Evolutionary conservation across 2,888 invertebrate species (phyloP).

Genomic region (Philonicus albiceps): DNA sequence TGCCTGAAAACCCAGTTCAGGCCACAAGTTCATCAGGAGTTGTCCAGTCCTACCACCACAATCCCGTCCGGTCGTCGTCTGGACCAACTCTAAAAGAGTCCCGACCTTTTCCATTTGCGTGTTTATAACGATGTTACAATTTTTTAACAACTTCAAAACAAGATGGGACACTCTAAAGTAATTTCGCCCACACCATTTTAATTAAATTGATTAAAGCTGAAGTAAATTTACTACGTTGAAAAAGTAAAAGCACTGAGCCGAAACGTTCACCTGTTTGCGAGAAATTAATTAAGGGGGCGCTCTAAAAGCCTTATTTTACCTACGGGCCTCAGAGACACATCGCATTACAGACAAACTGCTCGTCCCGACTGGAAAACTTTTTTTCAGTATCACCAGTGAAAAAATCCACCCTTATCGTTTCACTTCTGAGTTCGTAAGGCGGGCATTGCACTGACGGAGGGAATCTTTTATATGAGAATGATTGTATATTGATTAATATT

Average conservation of each 20-base stretch:
- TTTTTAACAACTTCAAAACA: not conserved
- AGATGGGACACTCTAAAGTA: not conserved
- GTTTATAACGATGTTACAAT: not conserved
- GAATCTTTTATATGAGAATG: slow-evolving; percentile 33
- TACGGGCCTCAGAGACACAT: not conserved
- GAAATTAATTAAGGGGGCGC: not conserved
- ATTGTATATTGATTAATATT: slow-evolving; percentile 38
- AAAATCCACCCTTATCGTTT: not conserved
- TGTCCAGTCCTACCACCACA: not conserved
- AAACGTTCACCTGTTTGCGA: not conserved
- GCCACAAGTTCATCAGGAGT: not conserved
- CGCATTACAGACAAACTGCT: not conserved
- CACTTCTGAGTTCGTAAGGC: not conserved
- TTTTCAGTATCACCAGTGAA: not conserved
- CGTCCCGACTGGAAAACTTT: not conserved
- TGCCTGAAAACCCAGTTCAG: not conserved
- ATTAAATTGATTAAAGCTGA: not conserved
- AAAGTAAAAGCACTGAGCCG: not conserved
- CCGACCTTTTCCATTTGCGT: not conserved
- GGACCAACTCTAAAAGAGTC: not conserved
- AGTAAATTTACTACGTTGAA: not conserved
- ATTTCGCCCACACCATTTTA: not conserved
- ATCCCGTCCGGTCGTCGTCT: not conserved
- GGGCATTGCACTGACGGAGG: slow-evolving; percentile 26
- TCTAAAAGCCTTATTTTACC: not conserved